Evolutionary conservation across 2,797 vertebrate genomes (phyloP).

Genomic region (Sebastes trivittatus): DNA sequence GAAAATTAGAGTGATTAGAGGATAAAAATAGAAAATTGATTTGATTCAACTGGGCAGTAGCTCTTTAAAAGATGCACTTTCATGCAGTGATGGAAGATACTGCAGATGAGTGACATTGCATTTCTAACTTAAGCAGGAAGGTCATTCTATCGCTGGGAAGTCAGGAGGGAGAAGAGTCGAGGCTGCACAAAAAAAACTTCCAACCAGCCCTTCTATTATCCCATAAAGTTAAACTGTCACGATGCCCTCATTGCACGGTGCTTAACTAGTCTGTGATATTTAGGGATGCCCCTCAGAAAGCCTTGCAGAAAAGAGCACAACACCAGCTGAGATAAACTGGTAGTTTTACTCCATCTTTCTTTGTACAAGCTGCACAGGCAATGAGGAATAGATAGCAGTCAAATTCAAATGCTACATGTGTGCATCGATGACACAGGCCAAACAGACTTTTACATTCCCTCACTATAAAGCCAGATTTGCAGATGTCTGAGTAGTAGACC

Average conservation of each 20-base stretch:
- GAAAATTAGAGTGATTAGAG: conserved; percentile 41
- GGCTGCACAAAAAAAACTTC: conserved; percentile 8
- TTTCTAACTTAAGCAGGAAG: conserved; percentile 43
- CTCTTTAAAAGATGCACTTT: conserved; percentile 40
- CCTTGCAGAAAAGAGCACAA: background rate
- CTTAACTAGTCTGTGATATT: conserved; percentile 23
- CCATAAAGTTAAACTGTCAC: conserved; percentile 1
- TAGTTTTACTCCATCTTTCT: conserved; percentile 11
- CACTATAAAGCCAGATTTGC: background rate
- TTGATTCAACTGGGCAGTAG: conserved; percentile 25
- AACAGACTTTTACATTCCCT: background rate
- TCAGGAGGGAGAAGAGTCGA: conserved; percentile 16
- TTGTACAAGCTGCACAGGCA: background rate
- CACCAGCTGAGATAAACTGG: background rate
- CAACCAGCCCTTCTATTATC: conserved; percentile 3
- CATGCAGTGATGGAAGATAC: background rate
- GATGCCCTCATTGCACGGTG: conserved; percentile 20
- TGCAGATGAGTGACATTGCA: conserved; percentile 44
- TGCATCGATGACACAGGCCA: background rate
- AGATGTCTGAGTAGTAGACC: background rate
- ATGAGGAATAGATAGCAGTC: background rate
- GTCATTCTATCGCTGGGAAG: conserved; percentile 23
- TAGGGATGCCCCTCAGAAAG: background rate
- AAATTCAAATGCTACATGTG: conserved; percentile 26
- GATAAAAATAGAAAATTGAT: conserved; percentile 58